These are phyloP conservation scores for Salticus scenicus DNA, from an alignment of 2,888 invertebrate species.

Conservation along the genomic window DNA sequence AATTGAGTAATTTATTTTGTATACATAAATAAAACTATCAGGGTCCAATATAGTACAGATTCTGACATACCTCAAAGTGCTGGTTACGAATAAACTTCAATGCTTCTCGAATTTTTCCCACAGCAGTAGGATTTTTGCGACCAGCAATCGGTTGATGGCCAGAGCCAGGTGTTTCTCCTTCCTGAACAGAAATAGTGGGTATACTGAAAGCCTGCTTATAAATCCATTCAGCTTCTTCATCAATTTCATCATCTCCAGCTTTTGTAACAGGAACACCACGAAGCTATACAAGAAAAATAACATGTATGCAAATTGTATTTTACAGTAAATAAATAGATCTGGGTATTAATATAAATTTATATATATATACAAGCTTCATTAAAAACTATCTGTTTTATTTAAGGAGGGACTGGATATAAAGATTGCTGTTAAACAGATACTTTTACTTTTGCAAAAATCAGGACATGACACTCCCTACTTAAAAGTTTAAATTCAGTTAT, in stretches of 20 bases:
- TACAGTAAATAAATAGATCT: not conserved
- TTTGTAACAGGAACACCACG: constrained; percentile 90
- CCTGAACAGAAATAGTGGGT: constrained; percentile 86
- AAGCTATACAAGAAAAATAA: constrained; percentile 79
- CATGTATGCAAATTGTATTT: not conserved
- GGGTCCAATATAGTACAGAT: too few species aligned
- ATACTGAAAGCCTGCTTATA: constrained; percentile 94
- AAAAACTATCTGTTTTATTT: too few species aligned
- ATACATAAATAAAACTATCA: too few species aligned
- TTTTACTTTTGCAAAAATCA: too few species aligned
- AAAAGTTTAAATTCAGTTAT: too few species aligned
- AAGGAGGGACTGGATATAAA: too few species aligned
- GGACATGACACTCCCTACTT: too few species aligned
- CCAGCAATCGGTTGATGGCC: constrained; percentile 71
- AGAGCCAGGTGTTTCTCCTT: constrained; percentile 74
- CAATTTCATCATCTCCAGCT: constrained; percentile 83
- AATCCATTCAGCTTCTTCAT: constrained; percentile 98
- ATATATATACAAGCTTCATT: not conserved
- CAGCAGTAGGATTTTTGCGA: constrained; percentile 73
- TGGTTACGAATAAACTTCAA: constrained; percentile 97
- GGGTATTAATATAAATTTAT: too few species aligned
- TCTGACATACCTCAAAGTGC: constrained; percentile 86
- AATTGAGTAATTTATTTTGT: too few species aligned
- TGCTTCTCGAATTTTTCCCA: constrained; percentile 94
- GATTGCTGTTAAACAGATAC: too few species aligned